Base-by-base conservation (phyloP, 1,140 invertebrate genomes). In the Schlechtendalia chinensis region DNA sequence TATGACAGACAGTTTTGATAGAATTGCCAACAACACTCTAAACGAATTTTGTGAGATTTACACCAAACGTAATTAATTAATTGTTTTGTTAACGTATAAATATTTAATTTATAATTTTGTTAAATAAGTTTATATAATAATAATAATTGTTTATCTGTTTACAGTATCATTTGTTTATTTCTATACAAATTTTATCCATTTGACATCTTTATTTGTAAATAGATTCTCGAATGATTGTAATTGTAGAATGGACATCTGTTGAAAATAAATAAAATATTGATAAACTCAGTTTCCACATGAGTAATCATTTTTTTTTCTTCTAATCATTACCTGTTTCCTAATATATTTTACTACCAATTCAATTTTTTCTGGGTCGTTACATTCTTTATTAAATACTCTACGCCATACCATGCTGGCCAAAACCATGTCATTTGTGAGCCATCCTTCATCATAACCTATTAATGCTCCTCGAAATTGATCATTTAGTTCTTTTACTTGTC, bases 381-480 rank as follows among this genome's bases (percentile, higher is more conserved):
- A 88, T 80, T 90, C 85, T 81, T 88, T 87, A 81, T 88, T 86
- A 83, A 94, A 93, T 83, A 96, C 90, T 81, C 92, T 88, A 83
- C 92, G 89, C 94, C 94, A 97, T n/a, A 96, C 81, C 16, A 93
- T 93, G 47, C 89, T 89, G 27, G 94, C 94, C 81, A 97, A 86
- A 12, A 91, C 86, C 81, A 86, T 88, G 84, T 95, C 93, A 84
- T 92, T 89, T 61, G 88, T 88, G 83, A 90, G 86, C 19, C 96
- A 84, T 27, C 93, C 94, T 88, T 96, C 94, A 85, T 96, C 94
- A 84, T 96, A 96, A n/a, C 89, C 89, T 82, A 96, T 89, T 29
- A 96, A 84, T 59, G 92, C 90, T n/a, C 93, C 93, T 86, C 94
- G 91, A 85, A 96, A 93, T 84, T 95, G 91, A 82, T 93, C 88